phyloP scores from a whole-genome alignment of 2,888 invertebrate species.

The Sphaerophoria rueppellii region DNA sequence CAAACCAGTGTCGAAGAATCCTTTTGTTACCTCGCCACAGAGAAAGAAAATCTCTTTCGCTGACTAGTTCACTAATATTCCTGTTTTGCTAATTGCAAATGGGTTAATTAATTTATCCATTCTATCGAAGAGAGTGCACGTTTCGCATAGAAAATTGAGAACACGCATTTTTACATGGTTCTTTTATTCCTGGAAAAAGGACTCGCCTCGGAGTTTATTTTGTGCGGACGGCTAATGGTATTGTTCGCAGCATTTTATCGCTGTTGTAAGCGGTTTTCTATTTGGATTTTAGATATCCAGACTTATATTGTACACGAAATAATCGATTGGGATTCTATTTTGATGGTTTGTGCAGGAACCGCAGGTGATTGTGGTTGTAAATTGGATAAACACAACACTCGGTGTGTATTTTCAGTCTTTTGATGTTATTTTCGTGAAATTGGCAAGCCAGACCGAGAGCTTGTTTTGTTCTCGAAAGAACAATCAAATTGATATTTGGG shows the following conservation, averaged over 20 bases:
- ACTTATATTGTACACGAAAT: constrained; percentile 15
- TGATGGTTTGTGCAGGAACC: constrained; percentile 13
- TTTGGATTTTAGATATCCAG: background rate
- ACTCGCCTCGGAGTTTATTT: constrained; percentile 7
- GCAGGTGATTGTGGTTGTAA: constrained; percentile 40
- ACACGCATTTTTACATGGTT: constrained; percentile 20
- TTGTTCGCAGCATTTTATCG: constrained; percentile 36
- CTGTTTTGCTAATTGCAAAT: constrained; percentile 52
- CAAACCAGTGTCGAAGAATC: background rate
- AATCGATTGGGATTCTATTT: constrained; percentile 32
- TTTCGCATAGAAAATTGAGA: background rate
- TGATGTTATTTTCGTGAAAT: background rate
- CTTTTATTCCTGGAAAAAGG: constrained; percentile 11
- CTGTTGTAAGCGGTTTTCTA: constrained; percentile 29
- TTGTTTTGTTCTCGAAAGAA: constrained; percentile 9
- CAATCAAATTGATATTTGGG: constrained; percentile 24
- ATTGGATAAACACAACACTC: constrained; percentile 4
- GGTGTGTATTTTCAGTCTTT: background rate
- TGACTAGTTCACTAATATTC: constrained; percentile 15
- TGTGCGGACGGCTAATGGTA: background rate
- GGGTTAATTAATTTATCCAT: constrained; percentile 53
- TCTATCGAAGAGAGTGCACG: constrained; percentile 20
- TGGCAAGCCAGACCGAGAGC: background rate
- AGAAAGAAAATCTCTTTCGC: background rate
- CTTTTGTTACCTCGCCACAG: constrained; percentile 14